Evolutionary conservation across 2,888 invertebrate genomes (phyloP).

Genomic region (Phrixothrix hirtus): DNA sequence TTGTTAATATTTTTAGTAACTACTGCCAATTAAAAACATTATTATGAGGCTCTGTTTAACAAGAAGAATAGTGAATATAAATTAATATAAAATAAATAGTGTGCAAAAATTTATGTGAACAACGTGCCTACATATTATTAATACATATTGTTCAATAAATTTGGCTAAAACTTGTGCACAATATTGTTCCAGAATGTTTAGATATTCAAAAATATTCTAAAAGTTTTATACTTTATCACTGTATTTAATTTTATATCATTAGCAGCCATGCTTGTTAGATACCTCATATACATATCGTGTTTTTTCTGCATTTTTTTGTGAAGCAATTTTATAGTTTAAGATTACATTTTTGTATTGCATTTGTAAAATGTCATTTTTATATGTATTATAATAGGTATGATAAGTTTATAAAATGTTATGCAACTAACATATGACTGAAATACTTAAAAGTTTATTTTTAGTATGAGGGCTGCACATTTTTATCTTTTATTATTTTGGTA

Average conservation of each 20-base stretch:
- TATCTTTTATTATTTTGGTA: background rate
- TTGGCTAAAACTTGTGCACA: slow-evolving; percentile 25
- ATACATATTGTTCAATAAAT: slow-evolving; percentile 23
- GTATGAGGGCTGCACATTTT: background rate
- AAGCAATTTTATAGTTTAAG: slow-evolving; percentile 18
- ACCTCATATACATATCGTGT: slow-evolving; percentile 30
- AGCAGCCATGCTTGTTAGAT: slow-evolving; percentile 30
- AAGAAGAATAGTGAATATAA: slow-evolving; percentile 37
- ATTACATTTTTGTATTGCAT: slow-evolving; percentile 16
- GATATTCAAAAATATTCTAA: slow-evolving; percentile 28
- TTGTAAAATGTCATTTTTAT: slow-evolving; percentile 8
- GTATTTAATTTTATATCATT: slow-evolving; percentile 27
- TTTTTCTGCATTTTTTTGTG: slow-evolving; percentile 16
- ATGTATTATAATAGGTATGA: slow-evolving; percentile 9
- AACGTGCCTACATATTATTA: slow-evolving; percentile 50
- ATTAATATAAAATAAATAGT: slow-evolving; percentile 42
- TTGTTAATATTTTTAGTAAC: slow-evolving; percentile 40
- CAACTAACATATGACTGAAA: slow-evolving; percentile 29
- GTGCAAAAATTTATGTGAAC: slow-evolving; percentile 55
- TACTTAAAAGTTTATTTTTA: slow-evolving; percentile 19
- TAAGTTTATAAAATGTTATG: slow-evolving; percentile 22
- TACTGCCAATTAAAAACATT: slow-evolving; percentile 42
- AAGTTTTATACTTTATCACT: slow-evolving; percentile 29
- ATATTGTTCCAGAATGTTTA: slow-evolving; percentile 24
- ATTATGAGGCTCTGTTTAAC: slow-evolving; percentile 37